Evolutionary conservation across 2,113 vertebrate genomes (phyloP).

Genomic region (Microcebus lehilahytsara): DNA sequence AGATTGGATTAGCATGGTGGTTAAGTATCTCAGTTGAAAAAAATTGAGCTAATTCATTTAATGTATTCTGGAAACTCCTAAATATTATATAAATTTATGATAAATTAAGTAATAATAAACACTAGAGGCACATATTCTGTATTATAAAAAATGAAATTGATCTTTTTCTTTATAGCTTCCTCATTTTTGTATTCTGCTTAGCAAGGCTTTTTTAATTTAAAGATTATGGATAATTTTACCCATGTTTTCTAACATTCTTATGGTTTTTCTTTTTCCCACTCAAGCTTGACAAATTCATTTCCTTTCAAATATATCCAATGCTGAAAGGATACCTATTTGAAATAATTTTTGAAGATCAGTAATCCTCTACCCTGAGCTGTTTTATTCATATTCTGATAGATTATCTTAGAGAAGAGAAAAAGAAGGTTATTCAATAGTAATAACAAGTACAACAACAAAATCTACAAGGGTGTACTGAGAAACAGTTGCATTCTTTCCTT

Average conservation of each 20-base stretch:
- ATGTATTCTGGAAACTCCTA: neutral
- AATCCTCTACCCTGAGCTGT: neutral
- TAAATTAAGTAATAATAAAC: neutral
- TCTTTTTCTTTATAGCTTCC: neutral
- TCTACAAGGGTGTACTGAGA: neutral
- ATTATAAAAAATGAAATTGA: neutral
- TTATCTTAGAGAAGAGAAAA: neutral
- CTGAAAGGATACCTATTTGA: neutral
- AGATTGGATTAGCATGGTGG: neutral
- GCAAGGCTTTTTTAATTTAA: neutral
- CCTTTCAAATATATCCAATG: neutral
- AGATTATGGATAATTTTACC: neutral
- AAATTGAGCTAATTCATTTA: neutral
- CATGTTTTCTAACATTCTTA: neutral
- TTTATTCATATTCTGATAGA: neutral
- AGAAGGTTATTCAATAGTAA: neutral
- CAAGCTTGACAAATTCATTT: neutral
- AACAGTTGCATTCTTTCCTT: neutral
- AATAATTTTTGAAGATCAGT: conserved; percentile 20
- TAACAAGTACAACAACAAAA: neutral
- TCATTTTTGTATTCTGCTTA: neutral
- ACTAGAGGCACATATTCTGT: neutral
- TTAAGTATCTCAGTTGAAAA: conserved; percentile 15
- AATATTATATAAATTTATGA: neutral
- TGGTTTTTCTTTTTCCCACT: neutral